Conservation (phyloP, 2,888 invertebrate species). For the Mythimna ferrago region DNA sequence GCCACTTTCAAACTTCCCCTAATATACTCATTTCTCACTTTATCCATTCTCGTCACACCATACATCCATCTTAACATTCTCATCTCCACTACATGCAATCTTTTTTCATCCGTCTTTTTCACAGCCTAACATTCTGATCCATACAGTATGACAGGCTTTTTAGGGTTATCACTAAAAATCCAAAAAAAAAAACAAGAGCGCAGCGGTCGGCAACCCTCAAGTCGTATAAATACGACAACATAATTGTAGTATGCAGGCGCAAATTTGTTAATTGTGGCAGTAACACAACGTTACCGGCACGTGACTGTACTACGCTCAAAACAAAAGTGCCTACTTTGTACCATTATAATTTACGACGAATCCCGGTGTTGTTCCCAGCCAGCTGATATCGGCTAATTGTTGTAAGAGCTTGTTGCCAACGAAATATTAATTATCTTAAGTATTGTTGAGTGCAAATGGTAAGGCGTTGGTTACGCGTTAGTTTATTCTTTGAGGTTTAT, state of each 20-base stretch:
- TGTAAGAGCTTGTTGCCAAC: constrained; percentile 55
- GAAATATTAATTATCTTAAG: constrained; percentile 57
- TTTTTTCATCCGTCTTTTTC: no score
- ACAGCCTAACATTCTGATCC: no score
- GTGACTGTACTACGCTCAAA: constrained; percentile 82
- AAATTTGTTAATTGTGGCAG: constrained; percentile 85
- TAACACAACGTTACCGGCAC: constrained; percentile 79
- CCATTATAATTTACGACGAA: constrained; percentile 68
- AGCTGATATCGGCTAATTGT: constrained; percentile 61
- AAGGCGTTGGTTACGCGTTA: constrained; percentile 16
- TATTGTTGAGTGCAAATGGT: constrained; percentile 51
- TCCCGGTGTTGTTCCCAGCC: constrained; percentile 58
- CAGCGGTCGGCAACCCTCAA: constrained; percentile 47
- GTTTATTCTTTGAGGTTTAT: constrained; percentile 23
- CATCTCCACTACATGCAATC: no score
- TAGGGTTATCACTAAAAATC: no score
- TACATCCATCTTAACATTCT: no score
- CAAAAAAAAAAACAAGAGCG: constrained; percentile 29
- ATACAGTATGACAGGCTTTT: no score
- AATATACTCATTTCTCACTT: no score
- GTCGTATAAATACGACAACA: constrained; percentile 58
- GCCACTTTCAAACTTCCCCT: no score
- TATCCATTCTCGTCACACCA: no score
- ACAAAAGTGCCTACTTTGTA: constrained; percentile 76
- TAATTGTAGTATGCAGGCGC: constrained; percentile 65